Percentiles rank a stretch among this genome's conserved stretches.
Conservation (phyloP, 2,797 vertebrate genomes). For the Gymnothorax javanicus region DNA sequence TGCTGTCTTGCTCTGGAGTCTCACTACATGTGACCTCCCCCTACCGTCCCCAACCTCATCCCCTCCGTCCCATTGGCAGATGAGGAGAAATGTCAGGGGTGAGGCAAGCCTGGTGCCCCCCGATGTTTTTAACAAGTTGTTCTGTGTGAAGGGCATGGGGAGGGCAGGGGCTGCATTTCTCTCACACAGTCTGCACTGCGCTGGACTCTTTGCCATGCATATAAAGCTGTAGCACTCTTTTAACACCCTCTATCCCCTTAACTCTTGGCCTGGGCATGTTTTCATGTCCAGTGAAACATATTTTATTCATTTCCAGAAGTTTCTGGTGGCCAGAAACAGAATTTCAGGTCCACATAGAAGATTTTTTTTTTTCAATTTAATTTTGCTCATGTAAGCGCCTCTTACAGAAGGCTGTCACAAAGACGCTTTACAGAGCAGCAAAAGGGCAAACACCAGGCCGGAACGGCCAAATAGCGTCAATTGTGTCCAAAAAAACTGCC, state of each 20-base stretch:
- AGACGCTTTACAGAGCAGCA: too few relatives aligned
- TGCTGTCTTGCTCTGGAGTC: constrained; percentile 53
- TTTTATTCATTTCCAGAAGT: background rate
- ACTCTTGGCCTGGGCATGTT: background rate
- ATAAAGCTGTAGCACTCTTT: background rate
- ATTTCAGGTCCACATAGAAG: too few relatives aligned
- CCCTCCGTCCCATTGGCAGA: constrained; percentile 43
- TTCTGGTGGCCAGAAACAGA: background rate
- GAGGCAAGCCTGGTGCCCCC: constrained; percentile 33
- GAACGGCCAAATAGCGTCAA: too few relatives aligned
- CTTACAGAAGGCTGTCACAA: too few relatives aligned
- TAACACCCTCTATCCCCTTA: background rate
- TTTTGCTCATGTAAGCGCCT: too few relatives aligned
- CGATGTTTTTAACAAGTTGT: background rate
- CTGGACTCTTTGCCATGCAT: background rate
- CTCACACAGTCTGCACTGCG: too few relatives aligned
- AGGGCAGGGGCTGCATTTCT: too few relatives aligned
- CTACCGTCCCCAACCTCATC: too few relatives aligned
- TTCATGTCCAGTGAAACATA: background rate
- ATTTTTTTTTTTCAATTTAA: too few relatives aligned
- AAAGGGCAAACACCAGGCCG: too few relatives aligned
- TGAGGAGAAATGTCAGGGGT: constrained; percentile 50
- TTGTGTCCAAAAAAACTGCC: too few relatives aligned
- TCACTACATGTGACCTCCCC: background rate
- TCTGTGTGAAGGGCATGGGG: background rate